Evolutionary conservation across 1,140 invertebrate genomes (phyloP).

Genomic region (Cardiocondyla obscurior): DNA sequence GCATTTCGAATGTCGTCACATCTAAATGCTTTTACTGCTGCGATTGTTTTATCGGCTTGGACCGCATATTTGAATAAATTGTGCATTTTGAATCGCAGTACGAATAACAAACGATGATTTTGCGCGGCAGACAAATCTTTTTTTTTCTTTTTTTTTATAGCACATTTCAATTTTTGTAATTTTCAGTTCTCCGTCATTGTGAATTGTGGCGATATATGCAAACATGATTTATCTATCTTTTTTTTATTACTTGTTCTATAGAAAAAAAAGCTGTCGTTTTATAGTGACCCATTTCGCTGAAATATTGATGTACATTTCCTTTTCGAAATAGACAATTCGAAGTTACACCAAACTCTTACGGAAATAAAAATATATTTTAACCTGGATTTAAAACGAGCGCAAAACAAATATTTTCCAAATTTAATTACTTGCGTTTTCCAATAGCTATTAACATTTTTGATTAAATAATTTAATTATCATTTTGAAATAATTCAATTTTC

Average conservation of each 20-base stretch:
- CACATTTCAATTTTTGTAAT: constrained; percentile 15
- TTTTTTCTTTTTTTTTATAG: neutral
- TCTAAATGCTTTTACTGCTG: neutral
- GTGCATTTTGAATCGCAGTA: constrained; percentile 6
- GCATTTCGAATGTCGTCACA: neutral
- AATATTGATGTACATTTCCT: constrained; percentile 26
- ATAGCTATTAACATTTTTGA: neutral
- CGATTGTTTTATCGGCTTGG: constrained; percentile 5
- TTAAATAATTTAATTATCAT: neutral
- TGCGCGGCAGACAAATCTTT: neutral
- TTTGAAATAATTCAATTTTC: neutral
- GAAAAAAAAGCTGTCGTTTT: constrained; percentile 12
- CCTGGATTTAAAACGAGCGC: neutral
- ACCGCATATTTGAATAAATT: constrained; percentile 32
- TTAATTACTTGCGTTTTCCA: neutral
- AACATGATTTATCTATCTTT: constrained; percentile 21
- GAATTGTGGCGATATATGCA: neutral
- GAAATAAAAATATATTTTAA: constrained; percentile 32
- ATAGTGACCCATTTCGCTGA: constrained; percentile 28
- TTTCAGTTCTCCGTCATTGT: constrained; percentile 21
- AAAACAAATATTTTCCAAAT: neutral
- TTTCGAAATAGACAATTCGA: neutral
- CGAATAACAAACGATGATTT: constrained; percentile 22
- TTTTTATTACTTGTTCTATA: neutral
- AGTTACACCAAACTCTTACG: neutral